Evolutionary conservation across 2,113 vertebrate genomes (phyloP), one percentile per base, ranked within the genome.

Genomic region (Nesogale talazaci): DNA sequence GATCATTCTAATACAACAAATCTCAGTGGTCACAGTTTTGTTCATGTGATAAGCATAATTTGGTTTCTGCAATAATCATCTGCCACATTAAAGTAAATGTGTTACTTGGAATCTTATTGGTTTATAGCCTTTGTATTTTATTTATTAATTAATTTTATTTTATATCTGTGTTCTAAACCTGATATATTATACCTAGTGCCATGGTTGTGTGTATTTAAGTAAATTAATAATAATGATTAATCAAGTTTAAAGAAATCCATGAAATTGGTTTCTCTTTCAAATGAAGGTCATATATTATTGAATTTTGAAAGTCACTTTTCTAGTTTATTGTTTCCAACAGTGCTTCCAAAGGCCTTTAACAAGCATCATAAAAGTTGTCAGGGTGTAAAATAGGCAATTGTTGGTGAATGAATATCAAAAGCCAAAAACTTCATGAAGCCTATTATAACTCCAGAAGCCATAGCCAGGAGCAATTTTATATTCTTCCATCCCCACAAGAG

Each of bases 331-430:
- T 38, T 95, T 87, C 59, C 2, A 93, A 57, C n/a, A 85, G 9
- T 52, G 57, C 27, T 92, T 93, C 59, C 78, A 95, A 93, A 83
- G 12, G 90, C 79, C 81, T 90, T 23, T 94, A 69, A 89, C 89
- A 94, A 91, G 67, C 36, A 82, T 61, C 61, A 94, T 94, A 95
- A 94, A 94, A 88, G 34, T 74, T 94, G 74, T 36, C 57, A 91
- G 90, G 81, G 46, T 89, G 57, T 90, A 79, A 93, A 95, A 94
- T 93, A 40, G 83, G 95, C 88, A 93, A 88, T 20, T 95, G 82
- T 79, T 34, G 67, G 38, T 65, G 65, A 94, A 81, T 89, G 40
- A 6, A 77, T 86, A 80, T 23, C 17, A 11, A 95, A 86, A 91
- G 78, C 69, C 40, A 89, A 95, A 79, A 89, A 91, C 88, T 95